Evolutionary conservation across 1,140 invertebrate species (phyloP), one percentile per base, ranked within the genome.

Genomic region (Ceratitis capitata): DNA sequence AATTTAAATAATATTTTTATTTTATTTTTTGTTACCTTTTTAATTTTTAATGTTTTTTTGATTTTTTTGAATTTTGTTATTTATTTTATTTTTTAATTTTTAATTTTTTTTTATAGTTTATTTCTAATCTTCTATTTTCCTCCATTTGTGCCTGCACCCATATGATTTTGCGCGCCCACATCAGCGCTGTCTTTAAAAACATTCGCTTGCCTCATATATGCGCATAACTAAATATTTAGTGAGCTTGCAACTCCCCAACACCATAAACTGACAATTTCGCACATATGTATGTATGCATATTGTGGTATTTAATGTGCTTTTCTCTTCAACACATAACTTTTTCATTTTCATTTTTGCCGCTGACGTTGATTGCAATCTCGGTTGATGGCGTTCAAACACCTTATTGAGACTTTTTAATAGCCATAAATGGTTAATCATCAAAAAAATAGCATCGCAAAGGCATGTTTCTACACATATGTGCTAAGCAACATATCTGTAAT

Each of bases 351-450:
- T 78, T 47, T 78, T n/a, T 78, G 39, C n/a, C 69, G 12, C 23
- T 45, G n/a, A 32, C 39, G 69, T 23, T 45, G 69, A 78, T 45
- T 78, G 19, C 19, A 23, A 78, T 78, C 69, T 45, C 2, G 2
- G 69, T 78, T 78, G 39, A 78, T 78, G 69, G 69, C 35, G 69
- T 78, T 78, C 45, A 78, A 78, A 78, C 69, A 78, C 69, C 69
- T 78, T 78, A 78, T 78, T 47, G 69, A 78, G 69, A 10, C 14
- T 78, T 78, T 78, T 78, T 78, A 78, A 78, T 78, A 78, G 69
- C 69, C 69, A 14, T n/a, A 78, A 78, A 78, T 78, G 19, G 69
- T n/a, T 47, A 78, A 78, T 78, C 69, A 78, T 78, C 39, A 78
- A 78, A 35, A 78, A 35, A 45, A 78, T 78, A 39, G 39, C 69